A percentile compares a stretch with the other conserved stretches of the same genome.
These are phyloP conservation scores for Scaptomyza tumidula DNA, from an alignment of 2,888 invertebrate genomes.

Conservation along the genomic window DNA sequence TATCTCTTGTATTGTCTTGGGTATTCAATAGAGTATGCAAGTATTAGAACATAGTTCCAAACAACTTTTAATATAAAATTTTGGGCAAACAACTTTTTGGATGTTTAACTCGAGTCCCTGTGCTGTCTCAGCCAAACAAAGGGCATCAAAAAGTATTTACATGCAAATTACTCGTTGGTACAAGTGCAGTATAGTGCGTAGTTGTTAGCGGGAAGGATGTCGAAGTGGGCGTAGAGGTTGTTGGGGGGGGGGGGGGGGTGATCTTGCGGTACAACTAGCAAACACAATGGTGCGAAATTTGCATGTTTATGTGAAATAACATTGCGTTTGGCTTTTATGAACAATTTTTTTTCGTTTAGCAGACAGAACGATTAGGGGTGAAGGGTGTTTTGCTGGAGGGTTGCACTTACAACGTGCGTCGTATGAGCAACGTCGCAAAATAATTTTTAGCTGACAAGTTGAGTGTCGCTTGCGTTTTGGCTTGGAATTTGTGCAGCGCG, in stretches of 20 bases:
- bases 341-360: slow-evolving; percentile 48
- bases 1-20: no score
- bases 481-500: slow-evolving; percentile 15
- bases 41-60: background rate
- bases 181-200: slow-evolving; percentile 47
- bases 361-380: background rate
- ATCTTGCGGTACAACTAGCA: slow-evolving; percentile 1
- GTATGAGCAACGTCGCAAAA: slow-evolving; percentile 55
- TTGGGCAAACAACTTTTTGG: background rate
- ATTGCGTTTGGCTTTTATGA: slow-evolving; percentile 58
- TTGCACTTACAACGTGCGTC: slow-evolving; percentile 23
- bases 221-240: background rate
- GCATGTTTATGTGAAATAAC: slow-evolving; percentile 77
- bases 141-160: slow-evolving; percentile 64
- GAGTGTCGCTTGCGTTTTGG: slow-evolving; percentile 15
- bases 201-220: background rate
- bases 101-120: background rate
- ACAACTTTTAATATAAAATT: background rate
- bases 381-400: background rate
- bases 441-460: slow-evolving; percentile 35
- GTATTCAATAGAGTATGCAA: background rate
- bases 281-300: slow-evolving; percentile 70
- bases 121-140: slow-evolving; percentile 17
- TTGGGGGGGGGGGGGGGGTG: background rate
- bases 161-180: slow-evolving; percentile 74